These are phyloP conservation scores for Holothuria scabra DNA, from an alignment of 53 echinoderm and acorn worm species.

Conservation along the genomic window DNA sequence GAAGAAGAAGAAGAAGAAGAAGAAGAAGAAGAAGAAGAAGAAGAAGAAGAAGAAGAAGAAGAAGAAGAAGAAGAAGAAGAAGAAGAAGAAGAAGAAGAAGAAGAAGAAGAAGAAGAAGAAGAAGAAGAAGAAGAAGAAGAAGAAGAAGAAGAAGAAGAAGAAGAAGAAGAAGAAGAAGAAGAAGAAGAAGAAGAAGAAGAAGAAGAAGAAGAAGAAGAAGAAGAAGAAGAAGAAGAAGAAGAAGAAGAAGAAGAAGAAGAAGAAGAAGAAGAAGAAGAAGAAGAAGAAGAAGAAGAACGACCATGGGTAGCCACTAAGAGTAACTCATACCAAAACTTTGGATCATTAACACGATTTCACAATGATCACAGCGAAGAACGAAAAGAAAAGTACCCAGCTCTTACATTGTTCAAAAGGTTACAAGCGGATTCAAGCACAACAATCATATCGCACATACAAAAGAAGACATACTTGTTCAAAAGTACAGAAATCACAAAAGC, in stretches of 20 bases:
- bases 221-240: conserved; percentile 11
- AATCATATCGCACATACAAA: too few species aligned
- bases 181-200: conserved; percentile 11
- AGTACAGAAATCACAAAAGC: too few species aligned
- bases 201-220: conserved; percentile 11
- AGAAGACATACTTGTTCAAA: too few species aligned
- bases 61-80: conserved; percentile 11
- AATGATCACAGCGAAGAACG: too few species aligned
- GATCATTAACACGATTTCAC: too few species aligned
- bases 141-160: conserved; percentile 11
- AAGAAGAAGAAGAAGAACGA: conserved; percentile 3
- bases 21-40: conserved; percentile 11
- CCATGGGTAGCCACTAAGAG: neutral
- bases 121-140: conserved; percentile 11
- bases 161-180: conserved; percentile 11
- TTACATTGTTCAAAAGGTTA: too few species aligned
- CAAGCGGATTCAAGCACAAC: too few species aligned
- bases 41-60: conserved; percentile 11
- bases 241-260: conserved; percentile 11
- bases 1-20: conserved; percentile 11
- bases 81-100: conserved; percentile 11
- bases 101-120: conserved; percentile 11
- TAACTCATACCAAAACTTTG: neutral
- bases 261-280: conserved; percentile 11
- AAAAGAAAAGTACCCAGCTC: too few species aligned